Conservation (phyloP, 2,113 vertebrate species). For the Setophaga petechia region DNA sequence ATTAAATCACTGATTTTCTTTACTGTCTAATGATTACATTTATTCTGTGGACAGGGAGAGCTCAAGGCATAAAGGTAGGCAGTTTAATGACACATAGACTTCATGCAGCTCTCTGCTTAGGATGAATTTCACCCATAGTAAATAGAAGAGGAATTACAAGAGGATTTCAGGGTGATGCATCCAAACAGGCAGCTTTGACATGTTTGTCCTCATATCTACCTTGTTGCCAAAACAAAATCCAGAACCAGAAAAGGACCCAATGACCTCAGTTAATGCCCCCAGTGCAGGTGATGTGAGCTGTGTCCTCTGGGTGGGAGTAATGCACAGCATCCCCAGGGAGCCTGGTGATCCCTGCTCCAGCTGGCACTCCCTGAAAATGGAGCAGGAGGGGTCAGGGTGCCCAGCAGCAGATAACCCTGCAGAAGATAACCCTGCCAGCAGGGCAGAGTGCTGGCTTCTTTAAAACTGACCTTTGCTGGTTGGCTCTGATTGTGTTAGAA, state of each 20-base stretch:
- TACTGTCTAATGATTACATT: neutral
- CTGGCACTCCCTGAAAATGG: neutral
- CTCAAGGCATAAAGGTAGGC: neutral
- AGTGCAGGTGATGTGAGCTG: neutral
- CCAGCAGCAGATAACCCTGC: neutral
- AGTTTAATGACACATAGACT: neutral
- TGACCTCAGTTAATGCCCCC: neutral
- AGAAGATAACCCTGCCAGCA: accelerated
- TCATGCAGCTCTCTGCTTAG: neutral
- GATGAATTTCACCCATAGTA: neutral
- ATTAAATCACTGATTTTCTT: neutral
- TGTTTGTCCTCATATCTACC: neutral
- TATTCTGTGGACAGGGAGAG: neutral
- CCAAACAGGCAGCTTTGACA: neutral
- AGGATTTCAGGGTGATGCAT: neutral
- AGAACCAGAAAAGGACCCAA: accelerated
- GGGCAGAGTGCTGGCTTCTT: neutral
- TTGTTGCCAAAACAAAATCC: neutral
- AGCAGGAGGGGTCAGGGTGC: neutral
- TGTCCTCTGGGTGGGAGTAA: neutral
- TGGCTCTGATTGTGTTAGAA: neutral
- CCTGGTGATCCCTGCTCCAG: neutral
- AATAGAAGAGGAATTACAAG: neutral
- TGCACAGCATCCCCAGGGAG: neutral
- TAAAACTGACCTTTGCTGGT: neutral